Base-by-base conservation (phyloP, 2,113 vertebrate species). In the Leucosticte australis region DNA sequence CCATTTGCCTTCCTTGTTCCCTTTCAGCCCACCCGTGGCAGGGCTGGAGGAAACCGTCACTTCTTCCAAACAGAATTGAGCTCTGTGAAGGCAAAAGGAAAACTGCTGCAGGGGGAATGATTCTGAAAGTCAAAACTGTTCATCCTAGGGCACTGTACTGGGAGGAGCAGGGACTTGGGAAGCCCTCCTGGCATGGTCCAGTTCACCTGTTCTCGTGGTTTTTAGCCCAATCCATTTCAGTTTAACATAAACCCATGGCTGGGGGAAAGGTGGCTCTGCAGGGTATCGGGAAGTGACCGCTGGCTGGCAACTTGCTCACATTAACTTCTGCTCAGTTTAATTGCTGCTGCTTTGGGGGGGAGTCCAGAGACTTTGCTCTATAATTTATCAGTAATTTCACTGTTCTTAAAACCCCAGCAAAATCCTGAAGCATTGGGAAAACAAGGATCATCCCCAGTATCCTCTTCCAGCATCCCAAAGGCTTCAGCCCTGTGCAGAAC, bases 221-320 rank as follows among this genome's bases (percentile, higher is more conserved):
- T 85, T 84, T 15, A 59, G 21, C 17, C 22, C 33, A 46, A 35
- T 14, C 5, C 10, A 26, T 56, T 60, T 8, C 10, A 56, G 21
- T 30, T 44, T 19, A 41, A 63, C 64, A 17, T 4, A 63, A 65
- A 70, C 14, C 1, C 55, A 15, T 0, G 0, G 27, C 2, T 55
- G 69, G 33, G 30, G 44, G 26, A 41, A 82, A 92, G 28, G 15
- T 23, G 82, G 31, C 13, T 78, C 65, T 67, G 65, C 2, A 53
- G 84, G 52, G 16, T 13, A 6, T 30, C 0, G 0, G 28, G 30
- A 9, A 67, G 31, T 4, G 39, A 63, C 16, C 75, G 9, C 41
- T 22, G 35, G 46, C n/a, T 67, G 60, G 77, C 20, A 74, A 19
- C 22, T 11, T 23, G 23, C 27, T 50, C 49, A 8, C 5, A 1